Evolutionary conservation across 2,113 vertebrate genomes (phyloP), one percentile per base, ranked within the genome.

Genomic region (Gymnocephalus cernua): DNA sequence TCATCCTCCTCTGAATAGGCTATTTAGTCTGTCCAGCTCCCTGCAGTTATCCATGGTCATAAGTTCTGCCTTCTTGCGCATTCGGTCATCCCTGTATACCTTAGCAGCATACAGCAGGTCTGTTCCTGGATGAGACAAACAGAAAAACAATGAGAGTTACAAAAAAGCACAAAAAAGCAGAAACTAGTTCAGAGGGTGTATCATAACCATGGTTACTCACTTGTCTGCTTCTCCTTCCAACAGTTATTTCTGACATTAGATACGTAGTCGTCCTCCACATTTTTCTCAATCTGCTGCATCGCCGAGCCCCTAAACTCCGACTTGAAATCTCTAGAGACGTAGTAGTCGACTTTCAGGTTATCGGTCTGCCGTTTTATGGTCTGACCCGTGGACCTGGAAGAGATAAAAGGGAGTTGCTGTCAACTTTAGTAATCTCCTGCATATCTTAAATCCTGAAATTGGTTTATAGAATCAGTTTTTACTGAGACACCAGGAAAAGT

Each of bases 201-300:
- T 65, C 59, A 9, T 29, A 58, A 47, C 27, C 19, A 3, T 2
- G 29, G 41, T 64, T 66, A 89, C 98, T 96, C 94, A 99, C 98
- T 98, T 77, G 98, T 97, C 89, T 99, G 98, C 76, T 97, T 96
- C 88, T 99, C 98, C 87, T 97, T 98, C 98, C 98, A 99, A 87
- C 98, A 99, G 88, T 97, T 99, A 94, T 98, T 98, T 88, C 97
- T 96, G 86, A 99, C 95, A 80, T 97, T 99, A 77, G 96, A 95
- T 77, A 99, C 96, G 45, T 99, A 99, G 91, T 99, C 98, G 50
- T 99, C 98, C 94, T 99, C 98, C 76, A 99, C 97, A 6, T 89
- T 97, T 94, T 99, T 99, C 93, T 99, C 98, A 65, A 99, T 93
- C 65, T 99, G 98, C 81, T 98, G 97, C 91, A 99, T 74, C 14